These are phyloP conservation scores for Cyprinodon tularosa DNA, from an alignment of 2,113 vertebrate species.

Conservation along the genomic window DNA sequence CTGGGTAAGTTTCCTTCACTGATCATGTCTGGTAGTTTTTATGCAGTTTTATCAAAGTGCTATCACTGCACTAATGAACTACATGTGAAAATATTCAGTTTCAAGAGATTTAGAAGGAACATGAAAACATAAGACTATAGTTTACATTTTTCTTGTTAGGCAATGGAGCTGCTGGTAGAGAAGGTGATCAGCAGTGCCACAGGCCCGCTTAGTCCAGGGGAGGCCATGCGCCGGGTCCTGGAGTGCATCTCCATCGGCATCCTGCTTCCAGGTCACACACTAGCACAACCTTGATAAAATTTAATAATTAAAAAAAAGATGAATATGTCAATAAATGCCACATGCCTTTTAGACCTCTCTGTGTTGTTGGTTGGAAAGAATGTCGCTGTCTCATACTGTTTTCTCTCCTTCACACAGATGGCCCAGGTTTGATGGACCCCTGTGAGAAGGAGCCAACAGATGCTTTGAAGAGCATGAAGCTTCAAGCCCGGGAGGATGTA, in stretches of 20 bases:
- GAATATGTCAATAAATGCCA: not conserved
- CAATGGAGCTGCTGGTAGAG: conserved; percentile 81
- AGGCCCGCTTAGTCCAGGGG: conserved; percentile 76
- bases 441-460: conserved; percentile 83
- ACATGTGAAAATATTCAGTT: not conserved
- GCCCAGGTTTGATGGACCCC: conserved; percentile 84
- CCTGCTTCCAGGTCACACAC: conserved; percentile 76
- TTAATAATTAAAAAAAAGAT: not conserved
- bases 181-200: conserved; percentile 78
- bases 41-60: not conserved
- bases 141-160: conserved; percentile 52
- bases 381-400: not conserved
- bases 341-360: too few species aligned
- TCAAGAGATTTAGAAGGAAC: not conserved
- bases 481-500: conserved; percentile 81
- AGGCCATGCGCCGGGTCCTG: conserved; percentile 79
- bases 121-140: not conserved
- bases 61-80: not conserved
- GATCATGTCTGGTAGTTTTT: not conserved
- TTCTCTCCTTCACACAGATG: conserved; percentile 69
- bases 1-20: conserved; percentile 76
- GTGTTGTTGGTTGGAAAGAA: not conserved
- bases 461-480: conserved; percentile 71
- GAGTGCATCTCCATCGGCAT: conserved; percentile 80
- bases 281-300: not conserved